A percentile compares a stretch with the other conserved stretches of the same genome.
phyloP scores from a whole-genome alignment of 2,113 vertebrate species.

The Turnix velox region DNA sequence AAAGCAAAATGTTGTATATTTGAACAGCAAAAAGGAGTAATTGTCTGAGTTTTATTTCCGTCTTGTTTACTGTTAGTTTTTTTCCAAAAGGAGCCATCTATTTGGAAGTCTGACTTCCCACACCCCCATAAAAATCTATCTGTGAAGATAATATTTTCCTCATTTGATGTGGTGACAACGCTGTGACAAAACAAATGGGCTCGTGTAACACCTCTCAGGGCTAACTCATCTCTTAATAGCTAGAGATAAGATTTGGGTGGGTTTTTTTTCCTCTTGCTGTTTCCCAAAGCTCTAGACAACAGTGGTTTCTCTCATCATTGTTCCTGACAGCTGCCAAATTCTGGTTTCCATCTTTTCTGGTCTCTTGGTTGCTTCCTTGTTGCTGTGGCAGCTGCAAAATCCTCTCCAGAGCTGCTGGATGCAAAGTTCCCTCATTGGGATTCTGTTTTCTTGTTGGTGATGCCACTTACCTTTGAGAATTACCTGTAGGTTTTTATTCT shows the following conservation, averaged over 20 bases:
- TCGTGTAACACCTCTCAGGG: background rate
- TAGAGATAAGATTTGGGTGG: background rate
- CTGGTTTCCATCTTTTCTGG: background rate
- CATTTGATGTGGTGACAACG: background rate
- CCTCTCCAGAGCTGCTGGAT: background rate
- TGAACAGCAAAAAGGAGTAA: background rate
- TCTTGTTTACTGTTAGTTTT: background rate
- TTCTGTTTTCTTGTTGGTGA: background rate
- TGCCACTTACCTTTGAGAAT: background rate
- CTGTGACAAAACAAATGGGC: background rate
- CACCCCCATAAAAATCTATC: background rate
- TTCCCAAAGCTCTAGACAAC: background rate
- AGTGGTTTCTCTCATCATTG: background rate
- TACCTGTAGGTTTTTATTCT: background rate
- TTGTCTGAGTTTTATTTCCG: background rate
- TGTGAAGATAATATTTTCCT: background rate
- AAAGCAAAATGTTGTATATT: background rate
- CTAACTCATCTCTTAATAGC: background rate
- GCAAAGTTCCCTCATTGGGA: background rate
- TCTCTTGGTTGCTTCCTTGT: background rate
- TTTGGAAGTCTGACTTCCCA: background rate
- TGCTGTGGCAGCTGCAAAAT: background rate
- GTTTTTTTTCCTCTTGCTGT: background rate
- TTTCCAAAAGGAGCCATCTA: background rate
- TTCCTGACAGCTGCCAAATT: slow-evolving; percentile 41